A percentile compares a stretch with the other conserved stretches of the same genome.
Evolutionary conservation across 1,140 invertebrate species (phyloP).

Genomic region (Hyles euphorbiae): DNA sequence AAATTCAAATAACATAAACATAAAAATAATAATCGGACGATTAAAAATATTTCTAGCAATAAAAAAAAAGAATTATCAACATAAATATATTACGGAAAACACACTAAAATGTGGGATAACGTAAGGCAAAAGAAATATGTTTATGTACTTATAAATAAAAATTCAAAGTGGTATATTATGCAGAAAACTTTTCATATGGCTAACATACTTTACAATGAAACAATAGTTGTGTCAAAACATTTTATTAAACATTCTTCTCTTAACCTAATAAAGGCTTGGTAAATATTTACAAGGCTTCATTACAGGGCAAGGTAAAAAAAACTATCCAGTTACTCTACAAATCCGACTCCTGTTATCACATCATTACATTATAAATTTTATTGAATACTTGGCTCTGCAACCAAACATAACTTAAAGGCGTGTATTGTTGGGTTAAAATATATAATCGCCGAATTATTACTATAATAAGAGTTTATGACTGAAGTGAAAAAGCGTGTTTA

Average conservation of each 20-base stretch:
- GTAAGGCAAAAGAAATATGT: too few relatives aligned
- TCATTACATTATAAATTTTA: conserved; percentile 40
- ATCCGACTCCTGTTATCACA: conserved; percentile 51
- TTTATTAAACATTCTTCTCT: conserved; percentile 71
- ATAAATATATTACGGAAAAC: too few relatives aligned
- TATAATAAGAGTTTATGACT: background rate
- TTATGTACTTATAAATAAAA: too few relatives aligned
- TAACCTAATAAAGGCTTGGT: conserved; percentile 69
- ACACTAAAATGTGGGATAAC: too few relatives aligned
- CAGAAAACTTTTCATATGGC: background rate
- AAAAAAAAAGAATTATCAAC: too few relatives aligned
- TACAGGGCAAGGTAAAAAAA: conserved; percentile 71
- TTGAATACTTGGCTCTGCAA: conserved; percentile 57
- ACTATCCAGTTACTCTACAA: conserved; percentile 57
- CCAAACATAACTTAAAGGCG: conserved; percentile 24
- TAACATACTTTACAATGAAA: conserved; percentile 37
- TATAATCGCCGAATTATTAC: background rate
- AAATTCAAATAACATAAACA: too few relatives aligned
- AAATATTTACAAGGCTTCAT: conserved; percentile 73
- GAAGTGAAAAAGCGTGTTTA: background rate
- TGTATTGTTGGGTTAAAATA: conserved; percentile 11
- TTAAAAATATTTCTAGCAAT: too few relatives aligned
- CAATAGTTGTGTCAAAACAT: conserved; percentile 61
- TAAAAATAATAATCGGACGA: too few relatives aligned
- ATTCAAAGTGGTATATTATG: too few relatives aligned